Evolutionary conservation across 2,888 invertebrate genomes (phyloP), one percentile per base, ranked within the genome.

Genomic region (Dinocampus coccinellae): DNA sequence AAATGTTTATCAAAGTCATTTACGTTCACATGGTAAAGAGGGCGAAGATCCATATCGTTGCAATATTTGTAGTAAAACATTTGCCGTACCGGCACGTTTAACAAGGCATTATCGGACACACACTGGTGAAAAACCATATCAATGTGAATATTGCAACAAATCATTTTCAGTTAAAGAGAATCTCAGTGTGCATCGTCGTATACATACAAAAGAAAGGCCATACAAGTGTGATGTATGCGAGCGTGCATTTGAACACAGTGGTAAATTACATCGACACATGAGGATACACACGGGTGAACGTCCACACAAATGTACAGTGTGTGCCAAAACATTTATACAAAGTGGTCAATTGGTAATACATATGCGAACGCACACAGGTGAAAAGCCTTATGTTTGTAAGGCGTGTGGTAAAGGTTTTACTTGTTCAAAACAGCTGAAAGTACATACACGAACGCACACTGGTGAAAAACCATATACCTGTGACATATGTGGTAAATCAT

Each of bases 101-200:
- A 92, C 91, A 70, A 92, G 96, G 60, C 96, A 97, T 84, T 96
- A 95, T 86, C 91, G 96, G 73, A 96, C 96, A 10, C 96, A 96
- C 85, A 96, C 96, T 26, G 96, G 96, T 42, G 96, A 96, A 85
- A 92, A 96, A 80, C 96, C 97, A 0, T 97, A 95, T 87, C 92
- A 94, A 87, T 97, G 96, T 88, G 96, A 97, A 87, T 96, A 94
- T 87, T 97, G 96, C 89, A 94, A 93, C 88, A 97, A 97, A 88
- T 94, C 95, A 83, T 97, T 97, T 88, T 96, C 96, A 84, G 96
- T 96, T 9, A 96, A 96, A 88, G 96, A 96, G 88, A 97, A 97
- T 87, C 89, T 97, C 72, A 95, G 95, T 88, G 96, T 96, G 13
- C 97, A 97, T 87, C 87, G 90, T 52, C 91, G 97, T 72, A 96